Percentiles rank a stretch among this genome's conserved stretches.
These are phyloP conservation scores for Scleropages formosus DNA, from an alignment of 2,797 vertebrate species.

Conservation along the genomic window DNA sequence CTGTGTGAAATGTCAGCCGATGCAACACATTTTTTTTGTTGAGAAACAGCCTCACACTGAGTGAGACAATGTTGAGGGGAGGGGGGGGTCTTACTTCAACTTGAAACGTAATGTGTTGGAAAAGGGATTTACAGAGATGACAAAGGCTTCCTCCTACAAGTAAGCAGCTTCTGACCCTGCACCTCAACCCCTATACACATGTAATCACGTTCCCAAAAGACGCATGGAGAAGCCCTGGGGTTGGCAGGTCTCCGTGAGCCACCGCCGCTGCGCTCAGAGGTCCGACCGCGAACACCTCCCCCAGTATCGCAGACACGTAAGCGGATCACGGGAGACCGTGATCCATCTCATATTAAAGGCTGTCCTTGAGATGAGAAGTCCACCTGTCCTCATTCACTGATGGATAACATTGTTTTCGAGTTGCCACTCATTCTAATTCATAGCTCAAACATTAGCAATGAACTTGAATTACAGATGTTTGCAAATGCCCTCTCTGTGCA, in stretches of 20 bases:
- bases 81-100: slow-evolving; percentile 36
- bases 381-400: background rate
- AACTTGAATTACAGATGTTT: no score
- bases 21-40: slow-evolving; percentile 30
- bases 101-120: slow-evolving; percentile 48
- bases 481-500: no score
- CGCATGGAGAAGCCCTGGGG: slow-evolving; percentile 28
- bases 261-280: background rate
- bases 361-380: background rate
- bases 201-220: slow-evolving; percentile 43
- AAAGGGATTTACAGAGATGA: slow-evolving; percentile 51
- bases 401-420: background rate
- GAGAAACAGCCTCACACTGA: slow-evolving; percentile 56
- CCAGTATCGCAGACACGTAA: background rate
- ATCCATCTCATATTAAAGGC: background rate
- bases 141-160: slow-evolving; percentile 53
- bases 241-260: slow-evolving; percentile 13
- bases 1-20: no score
- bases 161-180: slow-evolving; percentile 29
- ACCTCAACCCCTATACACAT: slow-evolving; percentile 39
- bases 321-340: background rate
- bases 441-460: no score
- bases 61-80: slow-evolving; percentile 51
- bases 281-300: background rate
- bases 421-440: no score